Percentiles rank a stretch among this genome's conserved stretches.
Conservation (phyloP, 2,888 invertebrate species). For the Pachydiplax longipennis region DNA sequence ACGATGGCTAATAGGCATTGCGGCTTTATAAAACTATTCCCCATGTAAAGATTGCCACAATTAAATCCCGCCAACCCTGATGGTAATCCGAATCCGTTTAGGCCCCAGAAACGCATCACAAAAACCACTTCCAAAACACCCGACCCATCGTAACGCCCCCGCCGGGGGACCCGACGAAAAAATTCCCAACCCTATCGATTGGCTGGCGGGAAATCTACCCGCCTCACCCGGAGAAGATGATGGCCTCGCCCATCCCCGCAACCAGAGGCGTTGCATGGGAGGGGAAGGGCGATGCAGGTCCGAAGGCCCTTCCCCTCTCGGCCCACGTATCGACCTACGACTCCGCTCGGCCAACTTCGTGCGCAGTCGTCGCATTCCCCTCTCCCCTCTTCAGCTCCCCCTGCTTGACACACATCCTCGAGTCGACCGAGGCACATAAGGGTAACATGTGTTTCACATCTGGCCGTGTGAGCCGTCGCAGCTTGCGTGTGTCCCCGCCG, state of each 20-base stretch:
- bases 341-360: neutral
- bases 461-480: constrained; percentile 31
- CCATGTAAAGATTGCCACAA: too few relatives aligned
- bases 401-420: constrained; percentile 39
- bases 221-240: neutral
- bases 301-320: neutral
- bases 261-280: neutral
- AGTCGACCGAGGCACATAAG: constrained; percentile 39
- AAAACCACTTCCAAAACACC: too few relatives aligned
- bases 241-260: constrained; percentile 8
- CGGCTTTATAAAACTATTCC: too few relatives aligned
- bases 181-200: neutral
- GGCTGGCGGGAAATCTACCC: neutral
- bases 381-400: neutral
- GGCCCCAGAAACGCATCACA: too few relatives aligned
- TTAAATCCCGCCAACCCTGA: too few relatives aligned
- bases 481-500: constrained; percentile 38
- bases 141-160: neutral
- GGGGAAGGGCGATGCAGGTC: neutral
- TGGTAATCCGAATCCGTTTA: too few relatives aligned
- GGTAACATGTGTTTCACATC: constrained; percentile 47
- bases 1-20: too few relatives aligned
- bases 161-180: neutral
- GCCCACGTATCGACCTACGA: neutral
- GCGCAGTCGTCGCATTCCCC: neutral